Evolutionary conservation across 1,140 invertebrate genomes (phyloP), one percentile per base, ranked within the genome.

Genomic region (Zaprionus taronus): DNA sequence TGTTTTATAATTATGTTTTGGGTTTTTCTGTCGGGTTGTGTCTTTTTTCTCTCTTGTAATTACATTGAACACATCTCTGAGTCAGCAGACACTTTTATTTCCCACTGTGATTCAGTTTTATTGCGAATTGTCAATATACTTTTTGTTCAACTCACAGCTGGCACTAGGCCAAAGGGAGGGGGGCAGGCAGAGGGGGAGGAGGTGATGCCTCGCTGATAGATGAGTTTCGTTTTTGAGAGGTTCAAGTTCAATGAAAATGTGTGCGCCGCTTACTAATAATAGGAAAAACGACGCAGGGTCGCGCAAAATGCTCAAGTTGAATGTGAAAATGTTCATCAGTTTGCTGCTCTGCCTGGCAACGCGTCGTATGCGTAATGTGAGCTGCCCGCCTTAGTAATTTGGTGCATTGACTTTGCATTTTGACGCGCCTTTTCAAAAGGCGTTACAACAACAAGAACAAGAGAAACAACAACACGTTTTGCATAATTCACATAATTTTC

Each of bases 401-500:
- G 61, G 73, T 72, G 68, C 61, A 72, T 76, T 76, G 73, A 76
- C 73, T 74, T 63, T 51, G 57, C 58, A 58, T 69, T 70, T 41
- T 26, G 34, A 36, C 12, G 1, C 36, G 36, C 36, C 34, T 51
- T 62, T 31, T 56, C 31, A 24, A 24, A 68, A 68, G 66, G 34
- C 72, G 70, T 76, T 83, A 17, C 41, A 47, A 47, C n/a, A 44
- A 41, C 44, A 49, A 49, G 5, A 47, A 47, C 44, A 47, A 47
- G 2, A 47, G 2, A 0, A 47, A 20, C 47, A 28, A 41, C 79
- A 76, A 78, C 79, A 86, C 83, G 75, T 86, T 86, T 86, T 86
- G 83, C 83, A 86, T 86, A 86, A 83, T 87, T 72, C 80, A 80
- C 83, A 86, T 79, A 77, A 86, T 86, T 86, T 86, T 70, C 49